Percentiles rank a stretch among this genome's conserved stretches.
Conservation (phyloP, 2,797 vertebrate genomes). For the Coilia nasus region DNA sequence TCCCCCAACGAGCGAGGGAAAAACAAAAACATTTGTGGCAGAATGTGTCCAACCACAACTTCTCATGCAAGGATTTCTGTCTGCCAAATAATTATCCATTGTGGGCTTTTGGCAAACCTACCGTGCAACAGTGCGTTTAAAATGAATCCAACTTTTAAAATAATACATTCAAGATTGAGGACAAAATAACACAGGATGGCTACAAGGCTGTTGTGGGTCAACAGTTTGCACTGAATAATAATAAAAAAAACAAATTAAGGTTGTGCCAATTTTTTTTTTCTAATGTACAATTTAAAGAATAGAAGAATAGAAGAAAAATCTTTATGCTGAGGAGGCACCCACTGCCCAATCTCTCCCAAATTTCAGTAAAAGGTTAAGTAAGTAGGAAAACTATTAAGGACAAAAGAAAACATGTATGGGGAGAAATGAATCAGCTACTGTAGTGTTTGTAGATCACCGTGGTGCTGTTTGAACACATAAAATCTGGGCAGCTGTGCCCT, state of each 20-base stretch:
- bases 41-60: not conserved
- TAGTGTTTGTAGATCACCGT: not conserved
- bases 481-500: no score
- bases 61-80: not conserved
- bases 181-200: not conserved
- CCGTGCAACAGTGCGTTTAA: not conserved
- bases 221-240: not conserved
- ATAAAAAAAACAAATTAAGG: no score
- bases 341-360: no score
- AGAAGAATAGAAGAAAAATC: not conserved
- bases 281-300: not conserved
- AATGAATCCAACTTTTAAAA: not conserved
- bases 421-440: not conserved
- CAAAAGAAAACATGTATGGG: not conserved
- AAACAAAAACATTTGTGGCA: not conserved
- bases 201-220: not conserved
- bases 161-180: slow-evolving; percentile 12
- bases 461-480: no score
- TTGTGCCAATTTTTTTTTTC: no score
- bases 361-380: no score
- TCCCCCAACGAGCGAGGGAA: not conserved
- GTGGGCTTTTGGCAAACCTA: not conserved
- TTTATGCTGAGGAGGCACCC: not conserved
- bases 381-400: not conserved
- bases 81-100: not conserved